phyloP scores from a whole-genome alignment of 1,140 invertebrate genomes.

The Solen grandis region DNA sequence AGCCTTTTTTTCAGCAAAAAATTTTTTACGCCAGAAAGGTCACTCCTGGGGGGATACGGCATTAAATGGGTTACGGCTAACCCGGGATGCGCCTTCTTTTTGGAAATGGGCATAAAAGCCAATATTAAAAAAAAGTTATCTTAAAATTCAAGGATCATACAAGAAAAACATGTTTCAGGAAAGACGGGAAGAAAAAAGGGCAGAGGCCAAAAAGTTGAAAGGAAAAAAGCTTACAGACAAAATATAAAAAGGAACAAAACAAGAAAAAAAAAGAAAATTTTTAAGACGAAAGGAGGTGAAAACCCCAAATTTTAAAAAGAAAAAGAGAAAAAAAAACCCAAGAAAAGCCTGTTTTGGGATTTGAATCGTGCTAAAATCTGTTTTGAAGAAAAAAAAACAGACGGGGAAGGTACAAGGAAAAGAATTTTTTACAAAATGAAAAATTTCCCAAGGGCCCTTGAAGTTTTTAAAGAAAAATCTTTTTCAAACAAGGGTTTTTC shows the following conservation, averaged over 20 bases:
- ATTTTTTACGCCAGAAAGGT: conserved; percentile 50
- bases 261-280: neutral
- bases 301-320: conserved; percentile 10
- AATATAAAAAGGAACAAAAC: conserved; percentile 5
- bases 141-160: neutral
- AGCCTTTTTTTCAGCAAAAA: conserved; percentile 53
- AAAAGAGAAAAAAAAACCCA: conserved; percentile 1
- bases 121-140: neutral
- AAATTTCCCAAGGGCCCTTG: conserved; percentile 1
- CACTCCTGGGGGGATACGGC: conserved; percentile 36
- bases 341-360: conserved; percentile 1
- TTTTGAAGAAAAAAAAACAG: conserved; percentile 20
- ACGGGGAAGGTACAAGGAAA: neutral
- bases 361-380: neutral
- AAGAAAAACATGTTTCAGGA: neutral
- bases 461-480: conserved; percentile 32
- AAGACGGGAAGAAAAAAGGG: conserved; percentile 18
- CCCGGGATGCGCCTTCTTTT: conserved; percentile 35
- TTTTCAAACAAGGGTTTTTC: neutral
- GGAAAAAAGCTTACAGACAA: neutral
- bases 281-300: neutral
- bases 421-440: conserved; percentile 16
- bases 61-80: conserved; percentile 54
- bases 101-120: neutral
- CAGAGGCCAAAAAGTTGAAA: no score